Evolutionary conservation across 2,113 vertebrate species (phyloP).

Genomic region (Istiophorus platypterus): DNA sequence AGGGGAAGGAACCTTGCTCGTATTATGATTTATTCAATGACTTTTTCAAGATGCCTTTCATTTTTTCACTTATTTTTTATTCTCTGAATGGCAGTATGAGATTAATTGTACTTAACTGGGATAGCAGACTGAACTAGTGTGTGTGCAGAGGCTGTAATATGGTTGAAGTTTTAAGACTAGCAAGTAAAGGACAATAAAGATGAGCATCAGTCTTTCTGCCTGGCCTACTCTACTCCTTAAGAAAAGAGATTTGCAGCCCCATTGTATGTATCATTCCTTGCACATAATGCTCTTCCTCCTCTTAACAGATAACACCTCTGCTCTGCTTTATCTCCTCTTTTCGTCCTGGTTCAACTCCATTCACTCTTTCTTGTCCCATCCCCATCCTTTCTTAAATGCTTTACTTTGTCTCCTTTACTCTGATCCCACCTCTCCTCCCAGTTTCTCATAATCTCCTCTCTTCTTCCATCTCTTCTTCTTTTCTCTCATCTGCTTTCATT

Average conservation of each 20-base stretch:
- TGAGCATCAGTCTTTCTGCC: conserved; percentile 20
- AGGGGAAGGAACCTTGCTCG: neutral
- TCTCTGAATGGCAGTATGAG: conserved; percentile 47
- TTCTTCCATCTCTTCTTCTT: conserved; percentile 6
- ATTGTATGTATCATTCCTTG: conserved; percentile 37
- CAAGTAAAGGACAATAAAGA: conserved; percentile 40
- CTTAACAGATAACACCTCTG: conserved; percentile 52
- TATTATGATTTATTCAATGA: conserved; percentile 67
- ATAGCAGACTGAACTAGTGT: neutral
- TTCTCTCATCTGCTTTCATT: conserved; percentile 19
- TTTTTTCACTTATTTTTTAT: conserved; percentile 6
- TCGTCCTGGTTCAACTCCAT: conserved; percentile 20
- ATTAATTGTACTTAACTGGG: conserved; percentile 75
- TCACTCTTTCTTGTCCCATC: conserved; percentile 19
- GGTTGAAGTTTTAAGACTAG: conserved; percentile 26
- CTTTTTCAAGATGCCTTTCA: conserved; percentile 31
- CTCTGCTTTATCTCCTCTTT: conserved; percentile 48
- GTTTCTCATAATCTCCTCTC: conserved; percentile 24
- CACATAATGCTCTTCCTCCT: conserved; percentile 51
- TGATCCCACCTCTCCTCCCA: conserved; percentile 43
- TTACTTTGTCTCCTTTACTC: conserved; percentile 37
- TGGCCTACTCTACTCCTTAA: conserved; percentile 30
- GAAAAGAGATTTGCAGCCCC: conserved; percentile 25
- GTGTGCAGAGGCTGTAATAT: conserved; percentile 9
- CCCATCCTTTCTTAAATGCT: conserved; percentile 17